phyloP scores from a whole-genome alignment of 2,888 invertebrate species.

The Phytoseiulus persimilis region DNA sequence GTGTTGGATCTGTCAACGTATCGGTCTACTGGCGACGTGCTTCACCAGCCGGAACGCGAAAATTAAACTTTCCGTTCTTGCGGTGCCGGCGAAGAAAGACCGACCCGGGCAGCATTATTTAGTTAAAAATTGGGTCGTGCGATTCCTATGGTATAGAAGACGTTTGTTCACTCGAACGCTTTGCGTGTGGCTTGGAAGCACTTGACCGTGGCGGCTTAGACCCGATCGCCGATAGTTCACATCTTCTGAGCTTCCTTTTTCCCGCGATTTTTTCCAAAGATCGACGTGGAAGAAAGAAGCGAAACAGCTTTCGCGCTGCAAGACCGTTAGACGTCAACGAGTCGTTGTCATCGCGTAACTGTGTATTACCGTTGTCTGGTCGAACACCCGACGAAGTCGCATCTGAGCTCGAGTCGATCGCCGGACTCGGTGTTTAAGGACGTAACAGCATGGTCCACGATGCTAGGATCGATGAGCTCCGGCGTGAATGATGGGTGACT shows the following conservation, averaged over 20 bases:
- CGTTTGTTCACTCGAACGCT: neutral
- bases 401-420: neutral
- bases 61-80: neutral
- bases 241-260: neutral
- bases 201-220: neutral
- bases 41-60: neutral
- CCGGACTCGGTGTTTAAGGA: neutral
- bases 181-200: neutral
- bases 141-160: neutral
- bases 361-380: neutral
- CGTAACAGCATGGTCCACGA: neutral
- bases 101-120: neutral
- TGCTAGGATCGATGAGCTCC: neutral
- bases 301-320: neutral
- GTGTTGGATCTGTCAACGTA: neutral
- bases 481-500: neutral
- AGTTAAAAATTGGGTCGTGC: slow-evolving; percentile 5
- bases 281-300: neutral
- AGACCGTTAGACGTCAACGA: neutral
- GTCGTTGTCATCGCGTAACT: neutral
- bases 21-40: neutral
- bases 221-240: neutral
- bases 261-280: neutral
- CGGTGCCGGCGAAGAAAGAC: neutral
- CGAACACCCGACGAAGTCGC: neutral